Evolutionary conservation across 1,140 invertebrate genomes (phyloP).

Genomic region (Procambarus clarkii): DNA sequence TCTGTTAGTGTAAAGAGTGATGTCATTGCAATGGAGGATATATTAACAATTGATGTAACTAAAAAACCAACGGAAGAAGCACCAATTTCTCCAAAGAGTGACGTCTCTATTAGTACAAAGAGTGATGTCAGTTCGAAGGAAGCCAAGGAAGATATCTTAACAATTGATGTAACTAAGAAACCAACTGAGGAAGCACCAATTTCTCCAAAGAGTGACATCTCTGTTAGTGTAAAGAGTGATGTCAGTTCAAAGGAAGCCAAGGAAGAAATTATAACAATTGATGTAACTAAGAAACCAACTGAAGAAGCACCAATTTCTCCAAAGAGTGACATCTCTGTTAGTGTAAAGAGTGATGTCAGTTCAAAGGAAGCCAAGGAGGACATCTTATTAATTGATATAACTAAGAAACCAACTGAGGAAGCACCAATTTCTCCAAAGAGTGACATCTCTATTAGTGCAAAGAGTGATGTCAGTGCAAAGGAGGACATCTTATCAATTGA

Average conservation of each 20-base stretch:
- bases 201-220: slow-evolving; percentile 46
- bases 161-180: slow-evolving; percentile 26
- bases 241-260: slow-evolving; percentile 26
- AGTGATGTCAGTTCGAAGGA: slow-evolving; percentile 28
- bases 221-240: slow-evolving; percentile 39
- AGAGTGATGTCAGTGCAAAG: slow-evolving; percentile 15
- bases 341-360: slow-evolving; percentile 45
- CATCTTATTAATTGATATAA: not conserved
- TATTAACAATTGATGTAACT: not conserved
- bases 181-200: slow-evolving; percentile 3
- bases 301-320: slow-evolving; percentile 25
- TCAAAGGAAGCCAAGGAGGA: not conserved
- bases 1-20: not conserved
- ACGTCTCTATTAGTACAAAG: slow-evolving; percentile 46
- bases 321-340: slow-evolving; percentile 51
- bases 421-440: not conserved
- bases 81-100: slow-evolving; percentile 45
- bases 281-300: not conserved
- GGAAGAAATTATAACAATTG: too few species aligned
- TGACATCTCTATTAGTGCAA: slow-evolving; percentile 65
- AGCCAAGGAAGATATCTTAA: not conserved
- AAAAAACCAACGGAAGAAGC: slow-evolving; percentile 5
- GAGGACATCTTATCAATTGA: slow-evolving; percentile 74
- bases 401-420: not conserved
- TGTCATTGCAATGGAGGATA: slow-evolving; percentile 4